These are phyloP conservation scores for Cirrhinus mrigala DNA, from an alignment of 2,797 vertebrate species.

Conservation along the genomic window DNA sequence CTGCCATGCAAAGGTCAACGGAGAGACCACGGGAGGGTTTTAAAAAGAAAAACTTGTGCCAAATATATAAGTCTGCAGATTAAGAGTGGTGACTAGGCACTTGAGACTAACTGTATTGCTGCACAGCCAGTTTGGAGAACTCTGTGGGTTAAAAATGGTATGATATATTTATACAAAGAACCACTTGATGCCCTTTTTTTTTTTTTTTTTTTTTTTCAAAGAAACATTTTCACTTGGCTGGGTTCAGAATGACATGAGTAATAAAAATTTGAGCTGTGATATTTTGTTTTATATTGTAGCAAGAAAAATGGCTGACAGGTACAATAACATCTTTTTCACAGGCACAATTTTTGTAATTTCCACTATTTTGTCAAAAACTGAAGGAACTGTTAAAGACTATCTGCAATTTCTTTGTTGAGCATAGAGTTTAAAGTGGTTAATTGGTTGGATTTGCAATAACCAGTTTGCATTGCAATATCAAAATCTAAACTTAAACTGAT, in stretches of 20 bases:
- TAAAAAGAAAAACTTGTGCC: slow-evolving; percentile 24
- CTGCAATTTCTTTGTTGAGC: no score
- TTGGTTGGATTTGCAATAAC: no score
- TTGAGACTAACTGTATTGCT: slow-evolving; percentile 9
- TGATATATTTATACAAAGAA: slow-evolving; percentile 3
- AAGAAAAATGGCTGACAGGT: neutral
- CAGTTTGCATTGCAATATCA: no score
- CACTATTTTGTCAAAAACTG: neutral
- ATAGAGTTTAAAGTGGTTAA: no score
- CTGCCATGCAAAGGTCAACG: slow-evolving; percentile 44
- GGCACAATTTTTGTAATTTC: neutral
- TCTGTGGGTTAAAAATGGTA: neutral
- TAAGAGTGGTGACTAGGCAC: neutral
- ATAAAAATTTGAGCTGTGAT: neutral
- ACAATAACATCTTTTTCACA: neutral
- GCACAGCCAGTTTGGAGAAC: neutral
- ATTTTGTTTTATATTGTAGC: neutral
- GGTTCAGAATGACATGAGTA: neutral
- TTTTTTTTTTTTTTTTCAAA: neutral
- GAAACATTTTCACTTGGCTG: neutral
- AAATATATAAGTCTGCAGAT: slow-evolving; percentile 14
- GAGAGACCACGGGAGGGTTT: slow-evolving; percentile 43
- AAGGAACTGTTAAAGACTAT: neutral
- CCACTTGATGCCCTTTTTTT: neutral
- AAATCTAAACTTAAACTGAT: no score